phyloP scores from a whole-genome alignment of 2,888 invertebrate genomes.

The Agrilus cyanescens region DNA sequence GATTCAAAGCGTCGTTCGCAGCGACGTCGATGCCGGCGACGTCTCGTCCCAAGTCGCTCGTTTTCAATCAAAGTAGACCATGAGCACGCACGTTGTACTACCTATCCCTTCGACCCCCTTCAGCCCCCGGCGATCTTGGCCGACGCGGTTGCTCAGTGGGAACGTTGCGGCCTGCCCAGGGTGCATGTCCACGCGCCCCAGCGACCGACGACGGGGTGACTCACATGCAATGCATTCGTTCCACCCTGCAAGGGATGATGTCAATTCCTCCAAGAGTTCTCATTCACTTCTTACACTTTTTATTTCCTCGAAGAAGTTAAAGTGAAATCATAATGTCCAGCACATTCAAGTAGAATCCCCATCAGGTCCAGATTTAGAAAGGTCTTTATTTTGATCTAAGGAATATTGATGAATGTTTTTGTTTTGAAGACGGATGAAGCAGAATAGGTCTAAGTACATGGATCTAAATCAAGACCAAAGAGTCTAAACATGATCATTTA shows the following conservation, averaged over 20 bases:
- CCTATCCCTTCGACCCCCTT: constrained; percentile 12
- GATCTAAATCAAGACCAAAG: too few relatives aligned
- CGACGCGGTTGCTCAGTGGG: constrained; percentile 37
- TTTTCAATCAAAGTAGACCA: constrained; percentile 12
- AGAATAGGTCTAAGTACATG: too few relatives aligned
- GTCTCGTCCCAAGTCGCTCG: constrained; percentile 8
- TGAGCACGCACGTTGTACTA: constrained; percentile 14
- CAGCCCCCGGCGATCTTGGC: constrained; percentile 24
- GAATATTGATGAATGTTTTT: too few relatives aligned
- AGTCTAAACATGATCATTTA: too few relatives aligned
- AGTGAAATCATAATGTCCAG: too few relatives aligned
- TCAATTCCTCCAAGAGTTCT: constrained; percentile 1
- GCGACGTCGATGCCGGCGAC: too few relatives aligned
- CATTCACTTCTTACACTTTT: background rate
- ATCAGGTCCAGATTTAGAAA: too few relatives aligned
- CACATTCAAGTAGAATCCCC: too few relatives aligned
- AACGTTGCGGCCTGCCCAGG: constrained; percentile 31
- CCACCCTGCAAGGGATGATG: background rate
- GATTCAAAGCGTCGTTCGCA: too few relatives aligned
- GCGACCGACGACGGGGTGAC: constrained; percentile 19
- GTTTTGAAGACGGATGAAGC: too few relatives aligned
- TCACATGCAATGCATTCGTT: constrained; percentile 14
- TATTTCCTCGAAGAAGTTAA: constrained; percentile 9
- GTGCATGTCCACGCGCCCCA: constrained; percentile 16
- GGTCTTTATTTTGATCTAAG: too few relatives aligned